Base-by-base conservation (phyloP, 2,888 invertebrate species). In the Neoascia interrupta region DNA sequence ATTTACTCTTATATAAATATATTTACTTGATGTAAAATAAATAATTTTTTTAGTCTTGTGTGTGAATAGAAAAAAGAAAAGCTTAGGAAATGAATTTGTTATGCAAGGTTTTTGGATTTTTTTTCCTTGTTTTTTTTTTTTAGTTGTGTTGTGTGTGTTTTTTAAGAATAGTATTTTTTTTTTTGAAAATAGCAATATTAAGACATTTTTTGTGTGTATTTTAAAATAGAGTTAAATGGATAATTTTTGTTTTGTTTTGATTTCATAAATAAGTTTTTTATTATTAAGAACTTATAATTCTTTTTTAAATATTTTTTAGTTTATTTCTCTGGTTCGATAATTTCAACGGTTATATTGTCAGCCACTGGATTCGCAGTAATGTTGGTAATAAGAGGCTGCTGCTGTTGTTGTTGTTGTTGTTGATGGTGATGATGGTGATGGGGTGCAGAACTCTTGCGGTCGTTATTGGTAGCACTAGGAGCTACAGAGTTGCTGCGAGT, bases 291-390 rank as follows among this genome's bases (percentile, higher is more conserved):
- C 63, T 61, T 56, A 19, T 26, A 8, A 26, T 75, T 60, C 61
- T 45, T 41, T 60, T 43, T 49, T 47, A 58, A 37, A 47, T 80
- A 63, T 81, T 81, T 61, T 79, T 74, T 39, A 53, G 18, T 63
- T 61, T 72, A 85, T 86, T 91, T 92, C 84, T 92, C 92, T 81
- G 93, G 92, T 84, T 93, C 92, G 84, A 93, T 92, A 84, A 95
- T 92, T 90, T 95, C 95, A 61, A 95, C 93, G 81, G 94, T 94
- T 80, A 95, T 93, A 85, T 91, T 92, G 84, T 92, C 92, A 83
- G 91, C 88, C 85, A 90, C 90, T 53, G 91, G 91, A 84, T 88
- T 87, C 51, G 87, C 83, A 51, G 85, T 87, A 64, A 88, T 87
- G 81, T 88, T 87, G 56, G 88, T 86, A 34, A 85, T 86, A 53